Evolutionary conservation across 2,797 vertebrate species (phyloP), one percentile per base, ranked within the genome.

Genomic region (Cuculus canorus): DNA sequence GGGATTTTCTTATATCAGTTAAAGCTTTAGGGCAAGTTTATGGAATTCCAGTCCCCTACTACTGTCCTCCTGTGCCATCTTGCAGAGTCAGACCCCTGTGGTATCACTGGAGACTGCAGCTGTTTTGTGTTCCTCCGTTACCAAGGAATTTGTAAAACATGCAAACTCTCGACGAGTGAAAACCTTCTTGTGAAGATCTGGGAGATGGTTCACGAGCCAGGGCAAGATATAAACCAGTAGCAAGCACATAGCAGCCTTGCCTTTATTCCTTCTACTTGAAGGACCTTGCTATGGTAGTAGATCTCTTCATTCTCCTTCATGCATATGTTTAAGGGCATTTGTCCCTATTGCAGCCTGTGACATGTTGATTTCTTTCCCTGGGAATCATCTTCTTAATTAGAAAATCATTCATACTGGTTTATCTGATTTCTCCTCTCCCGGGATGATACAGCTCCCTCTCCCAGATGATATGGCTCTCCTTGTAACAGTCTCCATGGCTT

Each of bases 131-230:
- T 93, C 54, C 17, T 83, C 73, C 33, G 47, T 85, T 71, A 63
- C 25, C 57, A 94, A 88, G 47, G 19, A 83, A 77, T 12, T 11
- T 23, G 45, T 25, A 64, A 91, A 87, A 33, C 15, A 19, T 41
- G 13, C 41, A 86, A 69, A 10, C 7, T 89, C 41, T 32, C 85
- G 43, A 75, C 10, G 63, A 71, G 50, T 16, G 37, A 83, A 88
- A 41, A 73, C 9, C 5, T 88, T 89, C 19, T 82, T 86, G 28
- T 86, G 80, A 83, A 61, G 71, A 35, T 86, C 72, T 37, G 70
- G 80, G 53, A 96, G 27, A 19, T 35, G n/a, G 33, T 69, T 77
- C 82, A 88, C 78, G 39, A 96, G 43, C 86, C 72, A 70, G n/a
- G 81, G 60, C 41, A 81, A 93, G 68, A 77, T n/a, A 64, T 87